These are phyloP conservation scores for Erannis defoliaria DNA, from an alignment of 2,888 invertebrate species.

Conservation along the genomic window DNA sequence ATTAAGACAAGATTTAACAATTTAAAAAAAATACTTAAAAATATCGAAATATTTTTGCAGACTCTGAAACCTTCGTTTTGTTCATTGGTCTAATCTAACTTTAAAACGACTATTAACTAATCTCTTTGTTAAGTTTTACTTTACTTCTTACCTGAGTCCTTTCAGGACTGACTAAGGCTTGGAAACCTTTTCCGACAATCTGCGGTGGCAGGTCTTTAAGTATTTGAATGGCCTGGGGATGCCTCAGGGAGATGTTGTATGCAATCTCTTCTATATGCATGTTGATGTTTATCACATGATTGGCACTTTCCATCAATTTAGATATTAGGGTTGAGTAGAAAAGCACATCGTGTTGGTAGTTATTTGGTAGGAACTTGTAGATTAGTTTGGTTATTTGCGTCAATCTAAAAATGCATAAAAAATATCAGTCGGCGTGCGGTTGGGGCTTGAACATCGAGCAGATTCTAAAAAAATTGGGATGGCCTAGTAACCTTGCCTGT, in stretches of 20 bases:
- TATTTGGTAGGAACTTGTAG: conserved; percentile 66
- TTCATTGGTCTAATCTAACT: no score
- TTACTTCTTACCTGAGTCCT: conserved; percentile 69
- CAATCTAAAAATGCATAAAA: conserved; percentile 61
- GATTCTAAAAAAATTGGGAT: no score
- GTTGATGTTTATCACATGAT: conserved; percentile 70
- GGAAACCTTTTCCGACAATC: conserved; percentile 69
- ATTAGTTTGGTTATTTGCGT: conserved; percentile 67
- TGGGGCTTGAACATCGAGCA: no score
- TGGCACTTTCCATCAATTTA: conserved; percentile 72
- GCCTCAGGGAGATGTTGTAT: conserved; percentile 71
- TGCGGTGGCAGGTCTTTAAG: conserved; percentile 62
- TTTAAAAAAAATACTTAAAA: no score
- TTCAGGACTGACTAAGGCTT: conserved; percentile 76
- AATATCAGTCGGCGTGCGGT: no score
- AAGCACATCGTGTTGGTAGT: conserved; percentile 66
- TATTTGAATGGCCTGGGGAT: conserved; percentile 68
- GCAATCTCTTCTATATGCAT: conserved; percentile 74
- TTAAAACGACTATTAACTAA: not conserved
- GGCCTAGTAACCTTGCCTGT: no score
- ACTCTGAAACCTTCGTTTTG: no score
- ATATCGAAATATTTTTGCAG: no score
- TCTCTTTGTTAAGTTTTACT: not conserved
- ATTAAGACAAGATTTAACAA: no score
- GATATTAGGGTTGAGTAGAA: conserved; percentile 76